Evolutionary conservation across 92 coral and sea anemone species (phyloP).

Genomic region (Parazoanthus swiftii): DNA sequence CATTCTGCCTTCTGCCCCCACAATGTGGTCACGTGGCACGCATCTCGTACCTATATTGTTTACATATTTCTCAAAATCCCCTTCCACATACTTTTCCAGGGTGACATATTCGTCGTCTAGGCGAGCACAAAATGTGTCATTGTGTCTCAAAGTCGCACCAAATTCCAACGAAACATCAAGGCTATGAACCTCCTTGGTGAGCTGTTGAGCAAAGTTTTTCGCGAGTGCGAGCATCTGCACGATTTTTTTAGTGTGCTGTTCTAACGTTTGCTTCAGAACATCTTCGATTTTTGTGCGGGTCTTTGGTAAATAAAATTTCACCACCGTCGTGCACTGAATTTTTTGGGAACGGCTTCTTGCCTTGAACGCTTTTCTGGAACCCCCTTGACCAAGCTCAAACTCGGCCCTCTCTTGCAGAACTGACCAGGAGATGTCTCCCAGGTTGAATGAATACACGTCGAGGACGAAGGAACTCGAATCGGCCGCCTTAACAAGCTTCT

Average conservation of each 20-base stretch:
- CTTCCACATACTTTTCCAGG: constrained; percentile 54
- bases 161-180: constrained; percentile 42
- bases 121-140: constrained; percentile 45
- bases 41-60: constrained; percentile 54
- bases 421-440: no score
- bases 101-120: constrained; percentile 50
- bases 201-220: constrained; percentile 52
- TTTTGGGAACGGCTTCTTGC: constrained; percentile 31
- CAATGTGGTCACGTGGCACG: constrained; percentile 37
- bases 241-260: constrained; percentile 46
- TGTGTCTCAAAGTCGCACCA: constrained; percentile 42
- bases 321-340: constrained; percentile 32
- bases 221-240: constrained; percentile 58
- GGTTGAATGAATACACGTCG: no score
- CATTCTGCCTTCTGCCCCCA: constrained; percentile 63
- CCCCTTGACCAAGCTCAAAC: constrained; percentile 27
- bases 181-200: constrained; percentile 36
- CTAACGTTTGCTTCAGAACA: constrained; percentile 7
- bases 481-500: no score
- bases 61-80: constrained; percentile 52
- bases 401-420: no score
- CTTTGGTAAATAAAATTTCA: constrained; percentile 42
- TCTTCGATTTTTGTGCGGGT: no score
- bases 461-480: no score
- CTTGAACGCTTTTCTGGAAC: constrained; percentile 31